Evolutionary conservation across 2,888 invertebrate genomes (phyloP), one percentile per base, ranked within the genome.

Genomic region (Tuta absoluta): DNA sequence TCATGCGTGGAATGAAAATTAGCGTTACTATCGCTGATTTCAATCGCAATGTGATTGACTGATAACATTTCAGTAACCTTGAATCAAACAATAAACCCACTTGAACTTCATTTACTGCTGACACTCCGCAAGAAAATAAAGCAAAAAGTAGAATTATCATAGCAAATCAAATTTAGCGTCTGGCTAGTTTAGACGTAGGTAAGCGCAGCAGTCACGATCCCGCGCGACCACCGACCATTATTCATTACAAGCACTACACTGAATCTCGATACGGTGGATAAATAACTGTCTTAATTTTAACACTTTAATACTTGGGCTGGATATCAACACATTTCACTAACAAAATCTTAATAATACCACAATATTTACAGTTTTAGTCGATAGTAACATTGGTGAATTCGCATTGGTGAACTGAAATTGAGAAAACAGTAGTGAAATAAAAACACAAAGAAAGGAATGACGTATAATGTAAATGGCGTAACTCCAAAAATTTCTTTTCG

Each of bases 171-270:
- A 75, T 70, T 72, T 75, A 78, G 76, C 74, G 76, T 77, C 70
- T 72, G 76, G 71, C 75, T 49, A 49, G 49, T 49, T n/a, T 49
- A 21, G 19, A 49, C 76, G 75, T 77, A 76, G 75, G 76, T 74
- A 79, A 72, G 77, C 72, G 71, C 66, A 71, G 74, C 75, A 75
- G 84, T 84, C 85, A 84, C 85, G 80, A 83, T 72, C 75, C 69
- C 69, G 71, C 72, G 76, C 73, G 71, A 72, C 75, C 75, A 74
- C 75, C 73, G 71, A 65, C 75, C 75, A 84, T 85, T 82, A 85
- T 80, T 85, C 81, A 83, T 49, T 76, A 79, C 79, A 58, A 57
- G 53, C 41, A 17, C 63, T 23, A 17, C 33, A 57, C 28, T 60
- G 45, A 65, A 65, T 63, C 51, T 41, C 53, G 65, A 49, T 23